Evolutionary conservation across 2,888 invertebrate genomes (phyloP).

Genomic region (Euclidia mi): DNA sequence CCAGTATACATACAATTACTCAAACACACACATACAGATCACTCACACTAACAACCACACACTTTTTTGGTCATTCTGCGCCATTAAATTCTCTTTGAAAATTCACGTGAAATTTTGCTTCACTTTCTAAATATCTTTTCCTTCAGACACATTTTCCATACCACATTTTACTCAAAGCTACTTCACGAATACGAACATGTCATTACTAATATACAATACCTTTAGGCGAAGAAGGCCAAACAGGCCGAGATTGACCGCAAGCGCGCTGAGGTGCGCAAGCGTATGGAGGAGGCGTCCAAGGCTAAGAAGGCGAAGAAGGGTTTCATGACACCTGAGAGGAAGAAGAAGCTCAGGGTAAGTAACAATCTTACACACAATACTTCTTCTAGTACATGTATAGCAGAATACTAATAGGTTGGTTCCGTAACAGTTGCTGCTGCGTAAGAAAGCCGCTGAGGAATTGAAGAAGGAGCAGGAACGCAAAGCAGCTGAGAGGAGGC

Average conservation of each 20-base stretch:
- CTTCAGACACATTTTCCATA: not conserved
- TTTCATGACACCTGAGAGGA: conserved; percentile 99
- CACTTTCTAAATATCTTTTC: no score
- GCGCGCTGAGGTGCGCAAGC: conserved; percentile 99
- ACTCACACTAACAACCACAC: conserved; percentile 9
- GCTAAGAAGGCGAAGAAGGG: conserved; percentile 99
- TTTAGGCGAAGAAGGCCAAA: conserved; percentile 98
- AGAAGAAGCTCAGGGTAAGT: conserved; percentile 99
- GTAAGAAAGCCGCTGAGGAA: conserved; percentile 99
- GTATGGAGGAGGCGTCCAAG: conserved; percentile 99
- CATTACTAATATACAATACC: conserved; percentile 71
- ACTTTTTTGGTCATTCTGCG: conserved; percentile 9
- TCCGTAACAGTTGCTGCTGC: conserved; percentile 96
- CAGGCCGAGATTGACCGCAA: conserved; percentile 99
- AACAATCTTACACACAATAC: not conserved
- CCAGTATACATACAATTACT: not conserved
- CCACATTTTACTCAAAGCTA: conserved; percentile 23
- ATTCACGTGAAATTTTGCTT: no score
- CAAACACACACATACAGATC: not conserved
- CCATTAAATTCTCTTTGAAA: not conserved
- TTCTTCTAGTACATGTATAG: not conserved
- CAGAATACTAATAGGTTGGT: conserved; percentile 14
- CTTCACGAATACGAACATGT: conserved; percentile 27
- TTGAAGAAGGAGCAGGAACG: conserved; percentile 99
- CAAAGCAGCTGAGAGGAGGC: conserved; percentile 99